These are phyloP conservation scores for Trimorus sp. DNA, from an alignment of 2,888 invertebrate genomes.

Conservation along the genomic window DNA sequence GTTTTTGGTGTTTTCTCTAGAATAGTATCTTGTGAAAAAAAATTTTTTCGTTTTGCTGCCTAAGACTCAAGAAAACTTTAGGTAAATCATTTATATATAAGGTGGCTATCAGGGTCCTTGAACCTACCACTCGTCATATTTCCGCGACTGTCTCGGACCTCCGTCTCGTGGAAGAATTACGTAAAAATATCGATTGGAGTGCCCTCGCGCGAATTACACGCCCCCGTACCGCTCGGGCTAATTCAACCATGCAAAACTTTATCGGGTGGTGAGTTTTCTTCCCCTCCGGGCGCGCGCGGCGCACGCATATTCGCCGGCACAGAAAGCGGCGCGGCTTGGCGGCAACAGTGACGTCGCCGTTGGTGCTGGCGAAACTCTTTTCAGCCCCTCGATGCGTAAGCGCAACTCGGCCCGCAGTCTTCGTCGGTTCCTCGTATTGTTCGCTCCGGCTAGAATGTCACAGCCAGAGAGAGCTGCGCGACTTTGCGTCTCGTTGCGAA, in stretches of 20 bases:
- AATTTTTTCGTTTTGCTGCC: too few relatives aligned
- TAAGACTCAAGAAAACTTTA: too few relatives aligned
- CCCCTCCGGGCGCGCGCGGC: conserved; percentile 1
- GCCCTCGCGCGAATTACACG: too few relatives aligned
- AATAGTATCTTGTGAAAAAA: too few relatives aligned
- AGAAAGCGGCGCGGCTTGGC: conserved; percentile 45
- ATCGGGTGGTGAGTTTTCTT: conserved; percentile 26
- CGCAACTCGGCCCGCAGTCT: conserved; percentile 75
- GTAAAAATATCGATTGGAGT: too few relatives aligned
- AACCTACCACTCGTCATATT: too few relatives aligned
- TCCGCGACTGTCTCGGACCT: too few relatives aligned
- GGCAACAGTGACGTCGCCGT: conserved; percentile 45
- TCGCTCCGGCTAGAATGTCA: conserved; percentile 45
- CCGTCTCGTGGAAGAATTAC: too few relatives aligned
- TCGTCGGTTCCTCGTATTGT: conserved; percentile 71
- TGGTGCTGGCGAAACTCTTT: conserved; percentile 69
- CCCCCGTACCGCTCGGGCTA: too few relatives aligned
- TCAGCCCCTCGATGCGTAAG: conserved; percentile 76
- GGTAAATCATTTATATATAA: too few relatives aligned
- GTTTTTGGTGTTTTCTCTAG: too few relatives aligned
- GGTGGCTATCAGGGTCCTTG: too few relatives aligned
- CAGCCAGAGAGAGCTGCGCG: conserved; percentile 13
- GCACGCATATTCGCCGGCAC: conserved; percentile 14
- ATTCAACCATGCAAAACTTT: background rate
- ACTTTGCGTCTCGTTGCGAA: background rate